phyloP scores from a whole-genome alignment of 2,888 invertebrate genomes.

The Margaritifera margaritifera region DNA sequence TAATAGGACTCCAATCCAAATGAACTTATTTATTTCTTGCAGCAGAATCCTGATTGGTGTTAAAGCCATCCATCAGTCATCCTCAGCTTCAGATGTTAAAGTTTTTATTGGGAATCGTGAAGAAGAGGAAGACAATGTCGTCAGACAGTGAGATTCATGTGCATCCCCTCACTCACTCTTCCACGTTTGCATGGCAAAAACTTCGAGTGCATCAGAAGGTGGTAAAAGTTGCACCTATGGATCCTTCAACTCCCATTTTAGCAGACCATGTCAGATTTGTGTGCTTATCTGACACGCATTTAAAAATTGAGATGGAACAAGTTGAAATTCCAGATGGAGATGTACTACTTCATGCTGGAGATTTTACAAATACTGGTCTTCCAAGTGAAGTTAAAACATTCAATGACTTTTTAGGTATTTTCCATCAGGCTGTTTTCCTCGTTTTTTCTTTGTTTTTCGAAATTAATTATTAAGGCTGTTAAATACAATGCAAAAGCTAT shows the following conservation, averaged over 20 bases:
- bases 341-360: conserved; percentile 88
- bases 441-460: too few relatives aligned
- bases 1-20: too few relatives aligned
- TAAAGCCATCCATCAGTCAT: too few relatives aligned
- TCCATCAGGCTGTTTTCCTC: too few relatives aligned
- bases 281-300: conserved; percentile 90
- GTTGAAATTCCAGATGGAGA: conserved; percentile 82
- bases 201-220: conserved; percentile 40
- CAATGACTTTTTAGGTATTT: conserved; percentile 82
- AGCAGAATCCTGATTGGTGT: too few relatives aligned
- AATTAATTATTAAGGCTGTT: too few relatives aligned
- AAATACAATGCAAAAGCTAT: too few relatives aligned
- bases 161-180: conserved; percentile 28
- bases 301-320: conserved; percentile 80
- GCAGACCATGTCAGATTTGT: conserved; percentile 79
- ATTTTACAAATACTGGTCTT: conserved; percentile 86
- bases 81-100: too few relatives aligned
- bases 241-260: conserved; percentile 47
- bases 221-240: conserved; percentile 39
- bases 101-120: too few relatives aligned
- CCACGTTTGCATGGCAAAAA: conserved; percentile 40
- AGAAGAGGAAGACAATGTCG: too few relatives aligned
- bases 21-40: too few relatives aligned
- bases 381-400: conserved; percentile 84
- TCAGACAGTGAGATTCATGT: conserved; percentile 7